Evolutionary conservation across 2,888 invertebrate genomes (phyloP), one percentile per base, ranked within the genome.

Genomic region (Ochropacha duplaris): DNA sequence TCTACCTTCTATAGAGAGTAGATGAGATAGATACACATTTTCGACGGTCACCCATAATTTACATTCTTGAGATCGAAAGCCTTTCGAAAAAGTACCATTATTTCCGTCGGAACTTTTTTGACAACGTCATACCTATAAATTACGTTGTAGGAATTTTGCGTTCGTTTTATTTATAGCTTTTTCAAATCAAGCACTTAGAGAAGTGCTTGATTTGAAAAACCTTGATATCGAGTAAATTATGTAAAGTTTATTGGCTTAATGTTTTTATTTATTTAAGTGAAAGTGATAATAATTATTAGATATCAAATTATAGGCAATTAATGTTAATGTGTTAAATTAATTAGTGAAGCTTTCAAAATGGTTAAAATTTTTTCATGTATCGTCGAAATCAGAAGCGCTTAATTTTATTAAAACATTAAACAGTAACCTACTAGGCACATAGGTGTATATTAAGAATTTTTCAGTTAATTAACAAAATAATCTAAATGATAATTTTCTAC

Each of bases 21-120:
- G 79, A 66, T 54, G 70, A 69, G 78, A 78, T 58, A 52, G 57
- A 58, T 36, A 60, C 58, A 52, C 54, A 52, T 55, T 55, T 39
- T 11, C 39, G 44, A 54, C 22, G 34, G 61, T 62, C 57, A 55
- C 39, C 55, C 58, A 68, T 69, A 83, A 84, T 86, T 86, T 84
- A 77, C 75, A 84, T 83, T 82, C 82, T 83, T 74, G 74, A 67
- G 65, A 65, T 68, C 72, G 68, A 78, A 74, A 74, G 69, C 65
- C 58, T 71, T 68, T 65, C 58, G 63, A 71, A 74, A 36, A 72
- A 72, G 60, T 62, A 39, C 57, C 49, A 50, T 50, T 54, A 16
- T 44, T 44, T 19, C 9, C 6, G 19, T 54, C 50, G 34, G 49
- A 51, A 28, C 54, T 52, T 55, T 60, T 62, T 60, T 59, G 55